Evolutionary conservation across 2,113 vertebrate species (phyloP).

Genomic region (Amblyornis subalaris): DNA sequence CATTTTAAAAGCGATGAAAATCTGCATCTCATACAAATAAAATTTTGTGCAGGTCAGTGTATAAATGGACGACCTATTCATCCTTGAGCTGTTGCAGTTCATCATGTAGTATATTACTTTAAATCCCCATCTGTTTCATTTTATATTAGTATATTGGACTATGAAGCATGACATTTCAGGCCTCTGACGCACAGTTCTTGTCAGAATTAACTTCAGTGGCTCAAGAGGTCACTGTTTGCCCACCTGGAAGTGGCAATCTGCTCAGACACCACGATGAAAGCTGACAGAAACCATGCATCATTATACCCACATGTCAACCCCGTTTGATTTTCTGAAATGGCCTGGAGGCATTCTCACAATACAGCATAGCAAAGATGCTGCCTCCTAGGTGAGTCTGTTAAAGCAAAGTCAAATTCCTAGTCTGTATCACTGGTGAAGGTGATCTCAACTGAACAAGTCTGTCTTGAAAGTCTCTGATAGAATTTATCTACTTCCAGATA

Average conservation of each 20-base stretch:
- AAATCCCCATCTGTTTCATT: not conserved
- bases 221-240: not conserved
- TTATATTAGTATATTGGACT: not conserved
- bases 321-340: not conserved
- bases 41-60: not conserved
- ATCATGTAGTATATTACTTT: not conserved
- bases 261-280: not conserved
- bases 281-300: not conserved
- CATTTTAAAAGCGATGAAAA: not conserved
- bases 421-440: not conserved
- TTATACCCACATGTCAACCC: not conserved
- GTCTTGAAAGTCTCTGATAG: not conserved
- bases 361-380: not conserved
- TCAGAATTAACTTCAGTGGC: not conserved
- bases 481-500: not conserved
- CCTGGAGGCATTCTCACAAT: not conserved
- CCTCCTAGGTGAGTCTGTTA: not conserved
- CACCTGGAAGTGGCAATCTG: not conserved
- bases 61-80: not conserved
- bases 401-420: not conserved
- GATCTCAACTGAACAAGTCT: not conserved
- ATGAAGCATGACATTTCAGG: not conserved
- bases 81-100: not conserved
- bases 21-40: not conserved
- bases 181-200: not conserved